phyloP scores from a whole-genome alignment of 2,888 invertebrate species.

The Sinotaia quadrata region DNA sequence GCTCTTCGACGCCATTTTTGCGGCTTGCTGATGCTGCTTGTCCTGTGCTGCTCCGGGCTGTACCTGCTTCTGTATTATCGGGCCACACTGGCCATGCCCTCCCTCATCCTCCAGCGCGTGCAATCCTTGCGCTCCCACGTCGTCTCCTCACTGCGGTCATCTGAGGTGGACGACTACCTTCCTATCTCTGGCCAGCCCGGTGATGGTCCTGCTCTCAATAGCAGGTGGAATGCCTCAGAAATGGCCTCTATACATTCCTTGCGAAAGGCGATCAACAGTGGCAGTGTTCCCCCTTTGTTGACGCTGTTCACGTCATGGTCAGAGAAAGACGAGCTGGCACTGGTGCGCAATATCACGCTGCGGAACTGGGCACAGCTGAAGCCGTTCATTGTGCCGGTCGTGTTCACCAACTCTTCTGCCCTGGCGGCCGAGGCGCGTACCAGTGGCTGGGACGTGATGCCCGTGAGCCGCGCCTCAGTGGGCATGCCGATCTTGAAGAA shows the following conservation, averaged over 20 bases:
- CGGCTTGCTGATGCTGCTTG: constrained; percentile 19
- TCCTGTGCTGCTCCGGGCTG: constrained; percentile 15
- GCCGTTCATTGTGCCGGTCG: constrained; percentile 48
- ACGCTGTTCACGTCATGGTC: constrained; percentile 58
- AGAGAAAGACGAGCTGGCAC: constrained; percentile 42
- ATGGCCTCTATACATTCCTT: not conserved
- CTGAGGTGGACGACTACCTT: not conserved
- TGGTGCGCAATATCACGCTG: constrained; percentile 51
- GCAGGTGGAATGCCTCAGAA: not conserved
- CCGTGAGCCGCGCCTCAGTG: constrained; percentile 42
- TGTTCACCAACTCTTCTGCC: constrained; percentile 48
- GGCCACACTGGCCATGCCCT: not conserved
- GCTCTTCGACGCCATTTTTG: constrained; percentile 6
- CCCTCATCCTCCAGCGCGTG: not conserved
- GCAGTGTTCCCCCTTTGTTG: constrained; percentile 37
- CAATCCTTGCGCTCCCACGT: not conserved
- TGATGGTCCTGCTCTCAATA: not conserved
- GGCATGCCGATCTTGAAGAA: constrained; percentile 57
- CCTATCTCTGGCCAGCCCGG: no score
- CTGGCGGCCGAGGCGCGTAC: constrained; percentile 30
- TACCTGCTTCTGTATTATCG: constrained; percentile 22
- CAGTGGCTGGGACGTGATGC: constrained; percentile 49
- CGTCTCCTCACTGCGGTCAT: not conserved
- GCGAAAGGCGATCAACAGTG: not conserved
- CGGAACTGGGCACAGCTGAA: constrained; percentile 50